Evolutionary conservation across 2,113 vertebrate genomes (phyloP).

Genomic region (Chaetodon auriga): DNA sequence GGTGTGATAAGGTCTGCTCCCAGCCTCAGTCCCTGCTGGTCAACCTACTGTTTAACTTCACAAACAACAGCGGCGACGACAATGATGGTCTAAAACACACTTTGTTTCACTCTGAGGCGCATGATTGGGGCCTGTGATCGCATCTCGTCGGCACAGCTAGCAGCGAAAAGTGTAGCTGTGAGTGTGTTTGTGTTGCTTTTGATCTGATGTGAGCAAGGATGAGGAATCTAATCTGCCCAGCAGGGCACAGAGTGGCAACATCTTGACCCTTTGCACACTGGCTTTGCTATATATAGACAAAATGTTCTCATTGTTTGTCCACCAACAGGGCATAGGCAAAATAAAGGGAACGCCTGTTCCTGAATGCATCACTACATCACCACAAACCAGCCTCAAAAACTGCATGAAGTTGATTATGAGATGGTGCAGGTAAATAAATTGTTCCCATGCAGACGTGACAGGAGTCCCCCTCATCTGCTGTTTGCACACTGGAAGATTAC

Average conservation of each 20-base stretch:
- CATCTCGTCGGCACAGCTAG: constrained; percentile 39
- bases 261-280: constrained; percentile 43
- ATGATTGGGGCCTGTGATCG: constrained; percentile 35
- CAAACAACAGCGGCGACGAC: constrained; percentile 52
- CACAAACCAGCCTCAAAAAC: background rate
- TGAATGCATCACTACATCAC: background rate
- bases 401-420: constrained; percentile 1
- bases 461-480: constrained; percentile 58
- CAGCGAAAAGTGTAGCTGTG: constrained; percentile 24
- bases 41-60: constrained; percentile 68
- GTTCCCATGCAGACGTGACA: constrained; percentile 32
- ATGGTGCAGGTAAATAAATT: constrained; percentile 44
- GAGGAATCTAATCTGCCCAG: constrained; percentile 64
- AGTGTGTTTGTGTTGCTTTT: constrained; percentile 41
- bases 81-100: constrained; percentile 16
- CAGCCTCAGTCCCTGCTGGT: constrained; percentile 40
- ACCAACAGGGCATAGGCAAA: background rate
- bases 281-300: background rate
- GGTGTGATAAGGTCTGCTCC: constrained; percentile 58
- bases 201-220: constrained; percentile 52
- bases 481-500: constrained; percentile 59
- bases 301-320: background rate
- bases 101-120: constrained; percentile 37
- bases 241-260: constrained; percentile 37
- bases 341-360: background rate